These are phyloP conservation scores for Acanthoscelides obtectus DNA, from an alignment of 2,888 invertebrate species.

Conservation along the genomic window DNA sequence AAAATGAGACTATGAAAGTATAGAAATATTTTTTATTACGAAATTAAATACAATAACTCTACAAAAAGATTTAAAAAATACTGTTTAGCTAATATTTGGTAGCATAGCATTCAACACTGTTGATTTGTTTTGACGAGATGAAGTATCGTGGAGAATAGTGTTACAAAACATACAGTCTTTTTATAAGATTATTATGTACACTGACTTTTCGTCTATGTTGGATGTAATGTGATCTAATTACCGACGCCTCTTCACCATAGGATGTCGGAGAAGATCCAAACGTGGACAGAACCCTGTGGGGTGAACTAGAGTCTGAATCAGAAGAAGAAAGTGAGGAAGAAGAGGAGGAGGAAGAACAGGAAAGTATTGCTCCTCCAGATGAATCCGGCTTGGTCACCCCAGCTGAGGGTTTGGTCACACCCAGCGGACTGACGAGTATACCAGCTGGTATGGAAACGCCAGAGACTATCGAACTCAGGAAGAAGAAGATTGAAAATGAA, in stretches of 20 bases:
- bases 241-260: slow-evolving; percentile 35
- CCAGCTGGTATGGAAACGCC: slow-evolving; percentile 97
- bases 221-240: background rate
- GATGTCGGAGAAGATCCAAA: slow-evolving; percentile 74
- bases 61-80: too few relatives aligned
- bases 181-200: too few relatives aligned
- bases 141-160: too few relatives aligned
- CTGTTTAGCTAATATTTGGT: too few relatives aligned
- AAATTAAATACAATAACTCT: too few relatives aligned
- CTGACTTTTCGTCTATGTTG: too few relatives aligned
- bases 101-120: too few relatives aligned
- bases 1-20: too few relatives aligned
- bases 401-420: slow-evolving; percentile 90
- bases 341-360: slow-evolving; percentile 64
- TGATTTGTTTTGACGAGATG: too few relatives aligned
- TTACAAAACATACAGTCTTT: too few relatives aligned
- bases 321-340: slow-evolving; percentile 71
- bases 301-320: slow-evolving; percentile 90
- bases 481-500: slow-evolving; percentile 93
- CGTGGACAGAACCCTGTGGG: slow-evolving; percentile 93
- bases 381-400: slow-evolving; percentile 88
- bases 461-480: slow-evolving; percentile 95
- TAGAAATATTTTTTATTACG: too few relatives aligned
- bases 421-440: slow-evolving; percentile 85
- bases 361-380: slow-evolving; percentile 56